A percentile compares a stretch with the other conserved stretches of the same genome.
Evolutionary conservation across 2,888 invertebrate genomes (phyloP).

Genomic region (Alsophila aescularia): DNA sequence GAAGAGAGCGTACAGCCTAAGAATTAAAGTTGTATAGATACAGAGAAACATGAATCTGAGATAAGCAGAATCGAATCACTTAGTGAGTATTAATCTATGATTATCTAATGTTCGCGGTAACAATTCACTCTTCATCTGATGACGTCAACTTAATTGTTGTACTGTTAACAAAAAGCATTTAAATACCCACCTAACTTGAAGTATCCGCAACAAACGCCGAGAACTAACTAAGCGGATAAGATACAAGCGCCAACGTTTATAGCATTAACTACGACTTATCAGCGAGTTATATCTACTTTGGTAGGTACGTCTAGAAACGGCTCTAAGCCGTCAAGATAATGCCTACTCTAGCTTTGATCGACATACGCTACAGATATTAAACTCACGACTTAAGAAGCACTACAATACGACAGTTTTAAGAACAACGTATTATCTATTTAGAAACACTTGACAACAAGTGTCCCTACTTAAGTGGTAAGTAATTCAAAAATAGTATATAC

Average conservation of each 20-base stretch:
- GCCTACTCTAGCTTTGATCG: slow-evolving; percentile 2
- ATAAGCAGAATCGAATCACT: no score
- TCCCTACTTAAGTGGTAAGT: background rate
- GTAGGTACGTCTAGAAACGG: slow-evolving; percentile 3
- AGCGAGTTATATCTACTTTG: slow-evolving; percentile 7
- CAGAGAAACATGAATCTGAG: no score
- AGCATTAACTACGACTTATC: no score
- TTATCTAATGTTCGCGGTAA: no score
- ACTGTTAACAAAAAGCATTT: no score
- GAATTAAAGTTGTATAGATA: no score
- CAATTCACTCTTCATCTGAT: no score
- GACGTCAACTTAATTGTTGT: no score
- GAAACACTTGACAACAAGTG: background rate
- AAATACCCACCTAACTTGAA: background rate
- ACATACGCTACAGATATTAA: background rate
- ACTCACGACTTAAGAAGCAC: background rate
- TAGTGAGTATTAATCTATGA: no score
- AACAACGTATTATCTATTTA: background rate
- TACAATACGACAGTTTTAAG: background rate
- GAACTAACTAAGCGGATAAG: slow-evolving; percentile 10
- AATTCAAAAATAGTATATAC: background rate
- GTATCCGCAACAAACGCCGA: slow-evolving; percentile 1
- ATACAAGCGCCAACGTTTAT: slow-evolving; percentile 3
- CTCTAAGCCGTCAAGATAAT: slow-evolving; percentile 8
- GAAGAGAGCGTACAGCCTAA: no score